These are phyloP conservation scores for Apogon hyalosoma DNA, from an alignment of 2,797 vertebrate genomes.

Conservation along the genomic window DNA sequence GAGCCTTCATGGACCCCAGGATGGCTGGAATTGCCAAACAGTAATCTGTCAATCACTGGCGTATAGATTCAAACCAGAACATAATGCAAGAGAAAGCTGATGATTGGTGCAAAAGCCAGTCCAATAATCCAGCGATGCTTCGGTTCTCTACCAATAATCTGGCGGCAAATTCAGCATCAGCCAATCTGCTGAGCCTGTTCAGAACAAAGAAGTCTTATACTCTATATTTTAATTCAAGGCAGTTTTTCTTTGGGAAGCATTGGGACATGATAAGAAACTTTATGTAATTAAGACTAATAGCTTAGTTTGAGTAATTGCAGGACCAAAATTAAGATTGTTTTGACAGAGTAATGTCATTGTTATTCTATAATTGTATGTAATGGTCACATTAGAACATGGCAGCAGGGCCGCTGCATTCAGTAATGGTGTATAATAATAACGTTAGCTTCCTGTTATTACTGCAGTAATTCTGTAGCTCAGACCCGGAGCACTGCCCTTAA, in stretches of 20 bases:
- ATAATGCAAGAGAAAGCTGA: conserved; percentile 18
- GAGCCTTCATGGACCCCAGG: conserved; percentile 69
- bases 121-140: conserved; percentile 23
- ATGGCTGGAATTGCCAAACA: conserved; percentile 72
- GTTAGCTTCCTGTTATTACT: conserved; percentile 74
- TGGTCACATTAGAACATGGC: conserved; percentile 62
- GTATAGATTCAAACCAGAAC: conserved; percentile 66
- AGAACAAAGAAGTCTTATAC: conserved; percentile 50
- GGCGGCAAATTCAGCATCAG: conserved; percentile 18
- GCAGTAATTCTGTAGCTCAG: conserved; percentile 42
- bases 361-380: conserved; percentile 68
- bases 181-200: conserved; percentile 26
- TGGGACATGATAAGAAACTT: conserved; percentile 50
- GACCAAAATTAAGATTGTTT: conserved; percentile 58
- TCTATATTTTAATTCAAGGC: conserved; percentile 35
- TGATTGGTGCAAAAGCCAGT: conserved; percentile 53
- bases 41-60: conserved; percentile 78
- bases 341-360: conserved; percentile 54
- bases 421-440: conserved; percentile 70
- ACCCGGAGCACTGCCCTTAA: conserved; percentile 18
- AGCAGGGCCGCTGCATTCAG: conserved; percentile 44
- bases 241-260: conserved; percentile 37
- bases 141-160: conserved; percentile 29
- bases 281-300: conserved; percentile 54
- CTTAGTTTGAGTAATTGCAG: conserved; percentile 55